Percentiles rank a stretch among this genome's conserved stretches.
phyloP scores from a whole-genome alignment of 2,888 invertebrate genomes.

The Sphaerophoria rueppellii region DNA sequence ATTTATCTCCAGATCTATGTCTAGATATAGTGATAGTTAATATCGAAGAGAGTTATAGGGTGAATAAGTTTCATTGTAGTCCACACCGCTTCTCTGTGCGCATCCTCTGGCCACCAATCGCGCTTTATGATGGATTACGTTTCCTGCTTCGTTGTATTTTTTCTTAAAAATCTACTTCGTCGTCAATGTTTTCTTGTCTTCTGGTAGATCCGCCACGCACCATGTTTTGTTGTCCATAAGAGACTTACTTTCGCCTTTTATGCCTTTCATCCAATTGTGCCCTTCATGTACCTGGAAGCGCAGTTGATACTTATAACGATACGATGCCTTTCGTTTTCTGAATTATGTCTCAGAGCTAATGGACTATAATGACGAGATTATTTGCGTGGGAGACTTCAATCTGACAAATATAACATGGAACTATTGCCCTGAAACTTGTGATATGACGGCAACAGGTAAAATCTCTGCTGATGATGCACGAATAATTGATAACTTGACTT shows the following conservation, averaged over 20 bases:
- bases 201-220: slow-evolving; percentile 15
- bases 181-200: slow-evolving; percentile 12
- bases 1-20: neutral
- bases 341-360: no score
- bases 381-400: no score
- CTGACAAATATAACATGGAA: no score
- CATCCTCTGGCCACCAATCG: slow-evolving; percentile 4
- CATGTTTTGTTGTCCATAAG: slow-evolving; percentile 9
- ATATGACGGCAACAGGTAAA: no score
- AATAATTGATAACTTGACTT: no score
- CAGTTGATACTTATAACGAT: no score
- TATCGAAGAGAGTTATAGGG: slow-evolving; percentile 8
- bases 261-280: neutral
- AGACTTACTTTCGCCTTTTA: slow-evolving; percentile 15
- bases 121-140: slow-evolving; percentile 3
- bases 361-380: no score
- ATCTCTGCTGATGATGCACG: no score
- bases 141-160: slow-evolving; percentile 13
- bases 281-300: no score
- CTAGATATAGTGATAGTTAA: neutral
- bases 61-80: slow-evolving; percentile 8
- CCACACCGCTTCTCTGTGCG: neutral
- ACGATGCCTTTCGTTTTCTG: no score
- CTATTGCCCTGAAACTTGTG: no score
- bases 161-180: slow-evolving; percentile 19